A percentile compares a stretch with the other conserved stretches of the same genome.
These are phyloP conservation scores for Drosophila seguyi DNA, from an alignment of 1,140 invertebrate genomes.

Conservation along the genomic window DNA sequence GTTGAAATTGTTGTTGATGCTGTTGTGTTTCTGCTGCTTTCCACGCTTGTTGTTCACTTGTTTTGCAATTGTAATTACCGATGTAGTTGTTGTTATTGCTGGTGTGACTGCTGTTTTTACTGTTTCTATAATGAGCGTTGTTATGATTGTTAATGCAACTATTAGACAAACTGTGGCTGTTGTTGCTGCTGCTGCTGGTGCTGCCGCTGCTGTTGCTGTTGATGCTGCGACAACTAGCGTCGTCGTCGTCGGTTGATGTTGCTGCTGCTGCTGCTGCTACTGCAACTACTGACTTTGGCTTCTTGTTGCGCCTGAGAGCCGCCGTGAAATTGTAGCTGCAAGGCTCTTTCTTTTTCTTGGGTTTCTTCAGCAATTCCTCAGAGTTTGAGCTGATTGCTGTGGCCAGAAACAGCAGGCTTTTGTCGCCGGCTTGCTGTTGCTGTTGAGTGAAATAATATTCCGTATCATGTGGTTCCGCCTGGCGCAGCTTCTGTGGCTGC, in stretches of 20 bases:
- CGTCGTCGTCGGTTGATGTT: conserved; percentile 54
- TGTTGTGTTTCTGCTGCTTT: conserved; percentile 56
- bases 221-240: conserved; percentile 50
- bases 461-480: conserved; percentile 34
- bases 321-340: conserved; percentile 67
- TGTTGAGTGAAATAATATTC: conserved; percentile 70
- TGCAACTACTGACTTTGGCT: conserved; percentile 50
- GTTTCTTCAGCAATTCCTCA: conserved; percentile 43
- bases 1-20: conserved; percentile 30
- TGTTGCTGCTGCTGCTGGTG: conserved; percentile 36
- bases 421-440: conserved; percentile 44
- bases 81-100: conserved; percentile 71
- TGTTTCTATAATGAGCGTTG: conserved; percentile 78
- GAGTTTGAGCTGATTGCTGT: conserved; percentile 34
- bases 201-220: conserved; percentile 32
- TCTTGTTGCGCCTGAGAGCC: conserved; percentile 68
- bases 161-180: conserved; percentile 69
- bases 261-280: conserved; percentile 15
- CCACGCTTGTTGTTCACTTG: conserved; percentile 73
- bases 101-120: conserved; percentile 63
- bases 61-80: conserved; percentile 80
- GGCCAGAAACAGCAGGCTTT: conserved; percentile 57
- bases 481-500: conserved; percentile 55
- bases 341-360: conserved; percentile 69
- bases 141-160: conserved; percentile 74